These are phyloP conservation scores for Peribatodes rhomboidaria DNA, from an alignment of 2,888 invertebrate genomes.

Conservation along the genomic window DNA sequence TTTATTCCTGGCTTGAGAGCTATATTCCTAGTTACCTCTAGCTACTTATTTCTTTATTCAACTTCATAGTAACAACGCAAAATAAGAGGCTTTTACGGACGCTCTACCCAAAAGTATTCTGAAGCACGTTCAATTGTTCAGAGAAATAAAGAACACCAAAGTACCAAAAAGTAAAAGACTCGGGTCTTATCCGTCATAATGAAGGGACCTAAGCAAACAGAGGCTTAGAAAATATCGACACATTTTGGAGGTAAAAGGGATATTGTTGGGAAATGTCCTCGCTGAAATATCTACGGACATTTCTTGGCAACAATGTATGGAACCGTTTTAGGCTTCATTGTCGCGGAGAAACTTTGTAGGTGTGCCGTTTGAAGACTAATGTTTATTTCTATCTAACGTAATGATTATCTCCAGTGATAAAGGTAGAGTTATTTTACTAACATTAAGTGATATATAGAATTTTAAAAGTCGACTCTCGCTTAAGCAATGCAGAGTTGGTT, in stretches of 20 bases:
- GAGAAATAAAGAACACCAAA: constrained; percentile 26
- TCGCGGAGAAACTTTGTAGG: neutral
- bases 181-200: constrained; percentile 36
- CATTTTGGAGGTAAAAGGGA: constrained; percentile 24
- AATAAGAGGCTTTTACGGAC: neutral
- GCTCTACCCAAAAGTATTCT: constrained; percentile 2
- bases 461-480: no score
- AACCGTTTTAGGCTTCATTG: neutral
- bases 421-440: no score
- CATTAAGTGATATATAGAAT: no score
- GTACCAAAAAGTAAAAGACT: constrained; percentile 25
- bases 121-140: constrained; percentile 30
- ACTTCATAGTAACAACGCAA: no score
- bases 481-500: no score
- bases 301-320: constrained; percentile 5
- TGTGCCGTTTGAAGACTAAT: neutral
- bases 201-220: constrained; percentile 35
- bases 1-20: no score
- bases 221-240: constrained; percentile 33
- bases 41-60: no score
- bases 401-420: no score
- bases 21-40: no score
- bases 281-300: constrained; percentile 3
- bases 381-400: no score
- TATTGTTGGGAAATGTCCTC: constrained; percentile 23